Percentiles rank a stretch among this genome's conserved stretches.
These are phyloP conservation scores for Mormyrus proboscirostris DNA, from an alignment of 2,797 vertebrate genomes.

Conservation along the genomic window DNA sequence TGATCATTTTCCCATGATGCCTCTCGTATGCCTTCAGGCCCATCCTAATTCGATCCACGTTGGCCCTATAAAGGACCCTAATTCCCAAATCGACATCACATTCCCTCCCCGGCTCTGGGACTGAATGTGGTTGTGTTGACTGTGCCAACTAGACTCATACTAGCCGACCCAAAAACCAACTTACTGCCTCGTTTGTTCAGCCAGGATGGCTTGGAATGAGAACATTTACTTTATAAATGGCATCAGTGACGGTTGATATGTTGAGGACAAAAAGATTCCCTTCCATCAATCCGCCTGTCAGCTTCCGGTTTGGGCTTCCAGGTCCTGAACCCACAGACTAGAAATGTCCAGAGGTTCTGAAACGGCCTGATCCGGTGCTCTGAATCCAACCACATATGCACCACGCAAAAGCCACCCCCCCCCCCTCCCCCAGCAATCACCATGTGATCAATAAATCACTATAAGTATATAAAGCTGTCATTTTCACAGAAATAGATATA, in stretches of 20 bases:
- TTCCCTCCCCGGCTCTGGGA: background rate
- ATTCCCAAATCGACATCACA: background rate
- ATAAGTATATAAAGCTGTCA: background rate
- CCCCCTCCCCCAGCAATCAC: background rate
- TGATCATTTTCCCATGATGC: background rate
- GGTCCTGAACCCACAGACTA: background rate
- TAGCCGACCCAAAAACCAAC: slow-evolving; percentile 1
- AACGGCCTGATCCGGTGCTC: background rate
- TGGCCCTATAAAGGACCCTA: background rate
- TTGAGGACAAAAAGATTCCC: background rate
- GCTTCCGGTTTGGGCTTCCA: background rate
- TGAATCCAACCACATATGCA: background rate
- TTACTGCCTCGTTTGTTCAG: background rate
- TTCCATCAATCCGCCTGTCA: background rate
- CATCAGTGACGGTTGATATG: background rate
- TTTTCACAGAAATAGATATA: background rate
- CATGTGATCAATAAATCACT: background rate
- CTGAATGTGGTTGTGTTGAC: background rate
- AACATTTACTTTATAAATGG: background rate
- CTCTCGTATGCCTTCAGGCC: background rate
- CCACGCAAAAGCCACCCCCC: background rate
- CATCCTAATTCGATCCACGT: background rate
- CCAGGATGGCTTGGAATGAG: background rate
- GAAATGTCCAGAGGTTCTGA: background rate
- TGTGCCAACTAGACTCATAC: background rate